Evolutionary conservation across 1,140 invertebrate genomes (phyloP), one percentile per base, ranked within the genome.

Genomic region (Chelonus insularis): DNA sequence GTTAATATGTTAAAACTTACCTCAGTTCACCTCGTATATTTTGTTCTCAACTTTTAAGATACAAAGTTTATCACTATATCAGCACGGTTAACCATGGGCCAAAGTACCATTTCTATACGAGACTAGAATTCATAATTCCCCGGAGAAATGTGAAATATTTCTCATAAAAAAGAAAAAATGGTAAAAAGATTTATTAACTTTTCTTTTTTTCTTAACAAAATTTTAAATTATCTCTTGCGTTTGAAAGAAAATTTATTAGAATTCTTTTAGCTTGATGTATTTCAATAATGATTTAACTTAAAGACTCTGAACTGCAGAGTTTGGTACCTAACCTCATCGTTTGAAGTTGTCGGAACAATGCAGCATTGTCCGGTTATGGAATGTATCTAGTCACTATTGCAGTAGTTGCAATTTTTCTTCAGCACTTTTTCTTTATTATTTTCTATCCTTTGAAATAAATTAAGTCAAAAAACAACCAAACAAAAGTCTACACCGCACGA

Each of bases 281-380:
- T 59, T 59, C 54, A 64, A 65, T 63, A 59, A 70, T 69, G 70
- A 68, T 69, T 73, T 68, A 70, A 64, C 68, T 68, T 62, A 65
- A n/a, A n/a, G n/a, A n/a, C n/a, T n/a, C n/a, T n/a, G n/a, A n/a
- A n/a, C n/a, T n/a, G n/a, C n/a, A n/a, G 43, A 59, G 55, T 65
- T 57, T 64, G 66, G 51, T 62, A 68, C 52, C n/a, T n/a, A n/a
- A n/a, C n/a, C 64, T 63, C 51, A 52, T 64, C 57, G 60, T 65
- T 57, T 60, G 52, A 65, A 70, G 68, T 66, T 66, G 62, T 71
- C 66, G 61, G 65, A 71, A 77, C 75, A 77, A 77, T 77, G 73
- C 74, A 43, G 75, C 73, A 77, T 77, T 77, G 75, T 77, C 71
- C 72, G 67, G 65, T 67, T 63, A 59, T 62, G 54, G 60, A 12